Conservation (phyloP, 2,113 vertebrate genomes). For the Lates calcarifer region DNA sequence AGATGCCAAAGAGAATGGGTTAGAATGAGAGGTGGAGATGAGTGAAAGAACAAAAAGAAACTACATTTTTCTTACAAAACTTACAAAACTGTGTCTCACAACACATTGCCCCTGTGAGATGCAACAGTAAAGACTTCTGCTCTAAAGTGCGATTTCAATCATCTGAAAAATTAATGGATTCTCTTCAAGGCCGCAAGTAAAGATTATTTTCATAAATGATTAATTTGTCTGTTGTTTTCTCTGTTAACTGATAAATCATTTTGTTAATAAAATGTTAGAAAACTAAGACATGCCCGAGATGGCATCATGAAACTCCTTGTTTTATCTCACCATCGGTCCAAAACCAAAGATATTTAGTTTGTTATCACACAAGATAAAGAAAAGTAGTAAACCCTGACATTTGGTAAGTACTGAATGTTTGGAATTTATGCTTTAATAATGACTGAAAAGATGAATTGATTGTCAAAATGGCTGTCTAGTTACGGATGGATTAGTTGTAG, state of each 20-base stretch:
- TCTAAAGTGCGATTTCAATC: not conserved
- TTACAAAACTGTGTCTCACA: conserved; percentile 11
- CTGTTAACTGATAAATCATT: not conserved
- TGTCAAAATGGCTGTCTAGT: too few species aligned
- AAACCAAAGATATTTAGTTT: not conserved
- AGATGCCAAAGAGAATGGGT: conserved; percentile 9
- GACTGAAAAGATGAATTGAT: too few species aligned
- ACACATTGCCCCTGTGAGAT: not conserved
- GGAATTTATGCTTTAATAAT: too few species aligned
- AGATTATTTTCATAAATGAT: not conserved
- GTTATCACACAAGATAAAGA: not conserved
- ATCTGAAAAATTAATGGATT: not conserved
- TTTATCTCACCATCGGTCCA: not conserved
- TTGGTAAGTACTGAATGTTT: too few species aligned
- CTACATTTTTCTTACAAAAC: conserved; percentile 12
- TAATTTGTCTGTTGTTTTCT: not conserved
- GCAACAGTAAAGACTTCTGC: not conserved
- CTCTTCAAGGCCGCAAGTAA: not conserved
- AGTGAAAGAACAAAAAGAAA: not conserved
- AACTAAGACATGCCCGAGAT: too few species aligned
- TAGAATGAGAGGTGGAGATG: not conserved
- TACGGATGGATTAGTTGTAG: too few species aligned
- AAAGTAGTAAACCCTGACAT: too few species aligned
- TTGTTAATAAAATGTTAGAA: not conserved
- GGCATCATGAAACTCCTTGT: not conserved